Evolutionary conservation across 2,113 vertebrate genomes (phyloP).

Genomic region (Corythornis cristatus): DNA sequence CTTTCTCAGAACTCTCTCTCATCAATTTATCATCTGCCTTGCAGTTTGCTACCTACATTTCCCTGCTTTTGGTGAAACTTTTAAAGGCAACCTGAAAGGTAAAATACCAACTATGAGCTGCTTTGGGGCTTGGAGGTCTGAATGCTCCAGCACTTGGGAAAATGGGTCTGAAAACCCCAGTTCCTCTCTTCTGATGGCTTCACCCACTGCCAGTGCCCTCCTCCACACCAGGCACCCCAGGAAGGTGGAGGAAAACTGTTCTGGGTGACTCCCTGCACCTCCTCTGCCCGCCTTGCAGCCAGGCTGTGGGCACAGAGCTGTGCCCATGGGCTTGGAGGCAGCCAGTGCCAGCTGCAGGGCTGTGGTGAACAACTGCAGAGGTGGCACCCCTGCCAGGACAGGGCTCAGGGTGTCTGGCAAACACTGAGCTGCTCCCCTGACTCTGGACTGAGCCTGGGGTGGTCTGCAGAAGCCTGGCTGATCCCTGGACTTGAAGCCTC

Average conservation of each 20-base stretch:
- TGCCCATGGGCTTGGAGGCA: neutral
- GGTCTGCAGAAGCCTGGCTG: neutral
- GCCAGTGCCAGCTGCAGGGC: neutral
- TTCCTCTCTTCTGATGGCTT: neutral
- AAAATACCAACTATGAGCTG: neutral
- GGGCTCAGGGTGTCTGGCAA: rapidly evolving
- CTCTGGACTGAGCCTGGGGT: neutral
- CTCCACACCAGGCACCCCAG: neutral
- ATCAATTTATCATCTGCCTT: constrained; percentile 69
- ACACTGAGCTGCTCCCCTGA: neutral
- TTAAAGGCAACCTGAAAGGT: constrained; percentile 15
- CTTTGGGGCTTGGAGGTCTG: neutral
- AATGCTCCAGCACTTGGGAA: neutral
- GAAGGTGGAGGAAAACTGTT: neutral
- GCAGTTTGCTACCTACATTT: constrained; percentile 29
- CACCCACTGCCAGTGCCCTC: rapidly evolving
- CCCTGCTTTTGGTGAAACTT: constrained; percentile 21
- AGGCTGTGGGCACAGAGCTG: neutral
- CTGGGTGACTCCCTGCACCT: neutral
- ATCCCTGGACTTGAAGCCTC: neutral
- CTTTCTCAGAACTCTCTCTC: constrained; percentile 50
- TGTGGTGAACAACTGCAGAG: neutral
- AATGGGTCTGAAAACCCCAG: neutral
- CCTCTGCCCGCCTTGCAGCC: neutral
- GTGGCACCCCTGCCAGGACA: neutral